A percentile compares a stretch with the other conserved stretches of the same genome.
phyloP scores from a whole-genome alignment of 2,797 vertebrate genomes.

The Coregonus ussuriensis region DNA sequence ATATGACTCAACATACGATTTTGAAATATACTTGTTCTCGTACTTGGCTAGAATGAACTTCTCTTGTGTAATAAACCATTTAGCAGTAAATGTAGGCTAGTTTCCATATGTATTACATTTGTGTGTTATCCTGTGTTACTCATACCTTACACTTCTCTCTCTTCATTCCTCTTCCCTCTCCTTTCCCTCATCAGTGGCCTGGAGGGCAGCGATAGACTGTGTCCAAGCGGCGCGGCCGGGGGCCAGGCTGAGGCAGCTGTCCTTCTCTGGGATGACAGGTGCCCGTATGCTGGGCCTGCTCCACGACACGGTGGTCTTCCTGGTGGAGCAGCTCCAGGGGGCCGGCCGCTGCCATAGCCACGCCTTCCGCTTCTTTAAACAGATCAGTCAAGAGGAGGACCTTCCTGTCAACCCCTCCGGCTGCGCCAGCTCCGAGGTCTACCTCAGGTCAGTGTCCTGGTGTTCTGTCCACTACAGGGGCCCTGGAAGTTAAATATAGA shows the following conservation, averaged over 20 bases:
- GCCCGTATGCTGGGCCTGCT: constrained; percentile 83
- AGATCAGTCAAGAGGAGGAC: constrained; percentile 86
- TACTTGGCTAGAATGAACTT: no score
- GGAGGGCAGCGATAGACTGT: constrained; percentile 86
- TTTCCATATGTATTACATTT: background rate
- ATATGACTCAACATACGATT: background rate
- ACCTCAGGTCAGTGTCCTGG: constrained; percentile 75
- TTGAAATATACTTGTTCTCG: no score
- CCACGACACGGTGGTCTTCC: constrained; percentile 87
- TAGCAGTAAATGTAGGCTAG: background rate
- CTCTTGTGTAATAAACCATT: no score
- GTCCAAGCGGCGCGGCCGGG: constrained; percentile 88
- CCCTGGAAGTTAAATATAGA: no score
- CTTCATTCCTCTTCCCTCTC: background rate
- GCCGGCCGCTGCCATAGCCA: constrained; percentile 85
- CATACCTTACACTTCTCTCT: background rate
- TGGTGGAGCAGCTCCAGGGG: constrained; percentile 89
- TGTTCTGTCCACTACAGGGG: background rate
- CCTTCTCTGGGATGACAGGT: constrained; percentile 83
- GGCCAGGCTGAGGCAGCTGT: constrained; percentile 81
- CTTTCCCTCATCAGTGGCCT: constrained; percentile 75
- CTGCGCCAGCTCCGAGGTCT: constrained; percentile 86
- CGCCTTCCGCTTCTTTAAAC: constrained; percentile 90
- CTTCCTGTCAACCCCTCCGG: constrained; percentile 87
- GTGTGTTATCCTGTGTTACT: background rate